Evolutionary conservation across 2,113 vertebrate genomes (phyloP).

Genomic region (Forbesichthys agassizii): DNA sequence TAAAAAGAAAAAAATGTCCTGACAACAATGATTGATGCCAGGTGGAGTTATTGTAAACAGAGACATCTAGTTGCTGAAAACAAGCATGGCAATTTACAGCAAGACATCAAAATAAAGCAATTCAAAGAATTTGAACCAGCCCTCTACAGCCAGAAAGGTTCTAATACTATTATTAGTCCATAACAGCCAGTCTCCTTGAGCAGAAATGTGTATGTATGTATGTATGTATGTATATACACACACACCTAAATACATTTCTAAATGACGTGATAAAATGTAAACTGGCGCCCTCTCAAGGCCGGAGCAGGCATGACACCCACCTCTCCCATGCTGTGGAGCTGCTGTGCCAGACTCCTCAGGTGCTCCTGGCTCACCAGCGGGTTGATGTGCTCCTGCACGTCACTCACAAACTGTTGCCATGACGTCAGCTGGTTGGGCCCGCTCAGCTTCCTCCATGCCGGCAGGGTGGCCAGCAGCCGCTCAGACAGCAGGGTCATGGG

Average conservation of each 20-base stretch:
- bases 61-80: constrained; percentile 25
- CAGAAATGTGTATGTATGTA: too few species aligned
- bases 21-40: constrained; percentile 1
- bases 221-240: too few species aligned
- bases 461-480: constrained; percentile 86
- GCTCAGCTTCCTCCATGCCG: constrained; percentile 90
- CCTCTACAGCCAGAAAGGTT: too few species aligned
- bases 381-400: constrained; percentile 94
- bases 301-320: constrained; percentile 59
- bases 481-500: constrained; percentile 90
- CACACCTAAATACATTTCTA: too few species aligned
- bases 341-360: constrained; percentile 83
- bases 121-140: too few species aligned
- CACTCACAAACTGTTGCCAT: constrained; percentile 92
- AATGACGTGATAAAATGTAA: too few species aligned
- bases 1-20: background rate
- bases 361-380: constrained; percentile 92
- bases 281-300: too few species aligned
- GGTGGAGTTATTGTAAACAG: constrained; percentile 7
- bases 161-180: too few species aligned
- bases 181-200: too few species aligned
- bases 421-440: constrained; percentile 97
- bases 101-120: too few species aligned
- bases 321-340: constrained; percentile 94
- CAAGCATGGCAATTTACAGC: background rate